These are phyloP conservation scores for Gobio occitaniae DNA, from an alignment of 2,797 vertebrate species.

Conservation along the genomic window DNA sequence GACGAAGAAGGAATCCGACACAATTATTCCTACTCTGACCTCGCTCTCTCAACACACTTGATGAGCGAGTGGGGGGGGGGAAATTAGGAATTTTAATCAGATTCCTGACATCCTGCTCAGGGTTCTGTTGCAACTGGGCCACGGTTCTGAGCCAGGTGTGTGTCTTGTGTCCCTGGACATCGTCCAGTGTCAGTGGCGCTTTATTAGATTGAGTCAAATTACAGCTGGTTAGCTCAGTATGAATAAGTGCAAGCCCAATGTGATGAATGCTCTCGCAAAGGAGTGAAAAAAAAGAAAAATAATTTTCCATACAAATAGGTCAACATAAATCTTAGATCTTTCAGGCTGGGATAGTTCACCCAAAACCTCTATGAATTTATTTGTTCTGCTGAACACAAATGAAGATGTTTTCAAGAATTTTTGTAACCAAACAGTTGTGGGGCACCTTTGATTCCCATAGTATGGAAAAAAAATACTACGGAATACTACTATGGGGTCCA, in stretches of 20 bases:
- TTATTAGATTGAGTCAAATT: slow-evolving; percentile 67
- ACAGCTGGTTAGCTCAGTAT: slow-evolving; percentile 46
- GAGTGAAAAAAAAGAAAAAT: background rate
- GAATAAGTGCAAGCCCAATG: slow-evolving; percentile 6
- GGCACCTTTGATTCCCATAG: too few relatives aligned
- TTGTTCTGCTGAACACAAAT: background rate
- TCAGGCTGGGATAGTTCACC: background rate
- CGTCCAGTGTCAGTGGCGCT: slow-evolving; percentile 66
- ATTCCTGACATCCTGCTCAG: slow-evolving; percentile 64
- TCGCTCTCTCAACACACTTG: slow-evolving; percentile 81
- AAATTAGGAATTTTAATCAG: slow-evolving; percentile 80
- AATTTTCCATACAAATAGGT: slow-evolving; percentile 21
- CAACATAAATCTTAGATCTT: slow-evolving; percentile 10
- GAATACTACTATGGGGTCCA: background rate
- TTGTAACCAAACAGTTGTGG: background rate
- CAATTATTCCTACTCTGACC: slow-evolving; percentile 76
- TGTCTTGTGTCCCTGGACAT: slow-evolving; percentile 67
- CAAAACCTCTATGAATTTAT: background rate
- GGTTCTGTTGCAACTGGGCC: slow-evolving; percentile 65
- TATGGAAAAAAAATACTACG: background rate
- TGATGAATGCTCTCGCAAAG: background rate
- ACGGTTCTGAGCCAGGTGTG: slow-evolving; percentile 74
- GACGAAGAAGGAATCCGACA: slow-evolving; percentile 79
- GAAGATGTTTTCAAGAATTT: background rate
- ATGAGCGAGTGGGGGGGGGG: slow-evolving; percentile 75